These are phyloP conservation scores for Dinomys branickii DNA, from an alignment of 2,113 vertebrate genomes.

Conservation along the genomic window DNA sequence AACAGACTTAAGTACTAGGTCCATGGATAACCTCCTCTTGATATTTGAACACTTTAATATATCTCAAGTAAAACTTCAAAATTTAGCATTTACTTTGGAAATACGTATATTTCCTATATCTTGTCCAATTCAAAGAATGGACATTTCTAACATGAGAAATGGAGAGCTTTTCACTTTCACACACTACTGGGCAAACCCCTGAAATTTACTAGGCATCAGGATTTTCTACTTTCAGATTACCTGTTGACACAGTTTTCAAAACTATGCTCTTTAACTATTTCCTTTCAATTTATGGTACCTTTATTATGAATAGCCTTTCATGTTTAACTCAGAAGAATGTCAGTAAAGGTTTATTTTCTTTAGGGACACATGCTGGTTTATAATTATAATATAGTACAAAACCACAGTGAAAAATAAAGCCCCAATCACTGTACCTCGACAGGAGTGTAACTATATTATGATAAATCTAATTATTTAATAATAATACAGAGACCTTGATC, in stretches of 20 bases:
- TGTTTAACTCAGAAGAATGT: slow-evolving; percentile 57
- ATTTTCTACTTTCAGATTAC: slow-evolving; percentile 75
- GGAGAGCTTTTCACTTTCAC: background rate
- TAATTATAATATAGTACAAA: slow-evolving; percentile 22
- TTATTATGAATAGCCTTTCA: slow-evolving; percentile 67
- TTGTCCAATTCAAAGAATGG: background rate
- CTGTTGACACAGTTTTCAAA: slow-evolving; percentile 76
- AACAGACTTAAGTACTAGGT: background rate
- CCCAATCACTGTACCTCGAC: background rate
- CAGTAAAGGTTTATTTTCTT: slow-evolving; percentile 78
- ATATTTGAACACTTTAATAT: slow-evolving; percentile 36
- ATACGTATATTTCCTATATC: slow-evolving; percentile 19
- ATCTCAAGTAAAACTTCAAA: slow-evolving; percentile 48
- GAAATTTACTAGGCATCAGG: slow-evolving; percentile 57
- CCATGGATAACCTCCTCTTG: background rate
- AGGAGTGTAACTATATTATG: slow-evolving; percentile 37
- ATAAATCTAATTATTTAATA: slow-evolving; percentile 25
- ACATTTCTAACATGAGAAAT: slow-evolving; percentile 11
- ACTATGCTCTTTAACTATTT: background rate
- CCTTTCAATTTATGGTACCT: slow-evolving; percentile 71
- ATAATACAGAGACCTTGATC: background rate
- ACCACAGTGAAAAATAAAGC: slow-evolving; percentile 49
- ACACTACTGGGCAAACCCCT: background rate
- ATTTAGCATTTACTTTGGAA: slow-evolving; percentile 29
- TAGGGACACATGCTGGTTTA: background rate